phyloP scores from a whole-genome alignment of 1,140 invertebrate species.

The Pseudobourletiella spinata region DNA sequence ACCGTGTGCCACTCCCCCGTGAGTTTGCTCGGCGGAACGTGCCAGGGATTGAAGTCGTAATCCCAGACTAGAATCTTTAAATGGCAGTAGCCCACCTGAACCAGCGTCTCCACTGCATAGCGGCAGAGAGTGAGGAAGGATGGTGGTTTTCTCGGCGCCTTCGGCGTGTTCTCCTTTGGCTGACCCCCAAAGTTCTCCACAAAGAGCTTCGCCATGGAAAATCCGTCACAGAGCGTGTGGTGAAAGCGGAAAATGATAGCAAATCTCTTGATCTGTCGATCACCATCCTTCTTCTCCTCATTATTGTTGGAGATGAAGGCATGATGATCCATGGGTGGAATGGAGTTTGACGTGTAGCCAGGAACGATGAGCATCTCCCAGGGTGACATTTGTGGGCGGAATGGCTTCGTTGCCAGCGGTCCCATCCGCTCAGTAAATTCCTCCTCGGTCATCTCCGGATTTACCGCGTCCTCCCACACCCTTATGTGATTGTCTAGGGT shows the following conservation, averaged over 20 bases:
- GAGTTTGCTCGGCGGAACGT: slow-evolving; percentile 14
- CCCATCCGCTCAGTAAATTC: slow-evolving; percentile 18
- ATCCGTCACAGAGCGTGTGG: slow-evolving; percentile 30
- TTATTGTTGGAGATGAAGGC: not conserved
- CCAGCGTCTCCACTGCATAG: not conserved
- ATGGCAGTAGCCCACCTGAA: slow-evolving; percentile 16
- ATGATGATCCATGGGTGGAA: not conserved
- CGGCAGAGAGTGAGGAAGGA: not conserved
- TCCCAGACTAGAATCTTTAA: slow-evolving; percentile 21
- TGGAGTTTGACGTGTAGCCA: slow-evolving; percentile 5
- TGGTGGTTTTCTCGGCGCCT: not conserved
- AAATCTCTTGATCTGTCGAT: slow-evolving; percentile 5
- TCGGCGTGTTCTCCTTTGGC: slow-evolving; percentile 8
- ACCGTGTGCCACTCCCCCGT: slow-evolving; percentile 14
- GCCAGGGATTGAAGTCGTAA: slow-evolving; percentile 25
- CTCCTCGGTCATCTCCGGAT: slow-evolving; percentile 13
- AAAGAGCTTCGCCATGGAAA: slow-evolving; percentile 24
- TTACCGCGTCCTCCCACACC: not conserved
- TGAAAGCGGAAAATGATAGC: slow-evolving; percentile 25
- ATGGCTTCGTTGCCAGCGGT: slow-evolving; percentile 15
- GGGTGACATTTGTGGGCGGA: slow-evolving; percentile 11
- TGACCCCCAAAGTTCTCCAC: slow-evolving; percentile 17
- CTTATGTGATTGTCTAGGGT: slow-evolving; percentile 16
- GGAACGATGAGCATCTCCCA: slow-evolving; percentile 23
- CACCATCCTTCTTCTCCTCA: not conserved